phyloP scores from a whole-genome alignment of 2,888 invertebrate genomes.

The Minunthozetes semirufus region DNA sequence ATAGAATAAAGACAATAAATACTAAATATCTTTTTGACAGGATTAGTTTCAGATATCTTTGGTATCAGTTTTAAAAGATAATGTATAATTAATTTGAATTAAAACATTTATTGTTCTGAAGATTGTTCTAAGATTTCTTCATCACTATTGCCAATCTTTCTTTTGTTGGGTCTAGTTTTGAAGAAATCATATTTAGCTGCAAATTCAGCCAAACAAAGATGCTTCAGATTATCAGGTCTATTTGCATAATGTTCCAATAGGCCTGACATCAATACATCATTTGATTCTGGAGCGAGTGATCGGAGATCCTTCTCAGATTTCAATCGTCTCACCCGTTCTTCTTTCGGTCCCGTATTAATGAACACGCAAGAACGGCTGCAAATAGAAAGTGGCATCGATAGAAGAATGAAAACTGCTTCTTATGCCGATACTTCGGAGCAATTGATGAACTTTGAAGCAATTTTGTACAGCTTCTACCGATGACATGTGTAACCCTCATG shows the following conservation, averaged over 20 bases:
- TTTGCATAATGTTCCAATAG: slow-evolving; percentile 44
- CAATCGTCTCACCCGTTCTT: slow-evolving; percentile 43
- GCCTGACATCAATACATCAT: slow-evolving; percentile 36
- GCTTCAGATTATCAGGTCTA: slow-evolving; percentile 44
- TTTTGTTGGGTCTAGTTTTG: too few relatives aligned
- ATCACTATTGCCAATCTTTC: too few relatives aligned
- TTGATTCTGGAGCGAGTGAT: slow-evolving; percentile 19
- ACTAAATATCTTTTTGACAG: too few relatives aligned
- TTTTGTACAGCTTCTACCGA: slow-evolving; percentile 39
- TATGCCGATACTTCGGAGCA: slow-evolving; percentile 44
- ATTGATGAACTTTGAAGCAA: slow-evolving; percentile 44
- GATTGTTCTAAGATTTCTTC: too few relatives aligned
- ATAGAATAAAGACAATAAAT: too few relatives aligned
- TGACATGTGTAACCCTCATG: slow-evolving; percentile 43
- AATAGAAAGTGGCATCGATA: slow-evolving; percentile 42
- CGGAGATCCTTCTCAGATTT: slow-evolving; percentile 42
- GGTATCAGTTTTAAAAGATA: too few relatives aligned
- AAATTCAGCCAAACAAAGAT: slow-evolving; percentile 45
- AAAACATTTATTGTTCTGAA: too few relatives aligned
- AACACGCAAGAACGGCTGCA: slow-evolving; percentile 40
- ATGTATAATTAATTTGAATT: too few relatives aligned
- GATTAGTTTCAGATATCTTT: too few relatives aligned
- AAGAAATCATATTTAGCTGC: slow-evolving; percentile 42
- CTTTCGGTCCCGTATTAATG: slow-evolving; percentile 43
- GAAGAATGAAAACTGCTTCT: slow-evolving; percentile 43